These are phyloP conservation scores for Drosophila rellima DNA, from an alignment of 2,888 invertebrate genomes.

Conservation along the genomic window DNA sequence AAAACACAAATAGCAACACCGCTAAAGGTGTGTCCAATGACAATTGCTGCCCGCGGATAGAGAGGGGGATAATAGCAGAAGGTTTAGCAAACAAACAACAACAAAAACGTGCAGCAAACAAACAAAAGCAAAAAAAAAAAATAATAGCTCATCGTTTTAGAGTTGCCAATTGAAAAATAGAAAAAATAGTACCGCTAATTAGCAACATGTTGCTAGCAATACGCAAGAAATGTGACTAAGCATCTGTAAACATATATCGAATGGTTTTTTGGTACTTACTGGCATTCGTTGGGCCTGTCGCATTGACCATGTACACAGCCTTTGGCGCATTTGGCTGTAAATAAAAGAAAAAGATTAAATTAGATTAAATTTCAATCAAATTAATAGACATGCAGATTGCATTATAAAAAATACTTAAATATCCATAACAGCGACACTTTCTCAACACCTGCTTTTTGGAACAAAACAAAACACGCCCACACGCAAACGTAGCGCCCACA, in stretches of 20 bases:
- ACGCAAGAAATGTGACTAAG: constrained; percentile 29
- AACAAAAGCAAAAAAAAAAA: constrained; percentile 9
- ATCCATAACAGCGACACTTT: constrained; percentile 52
- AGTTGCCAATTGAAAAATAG: constrained; percentile 11
- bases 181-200: constrained; percentile 36
- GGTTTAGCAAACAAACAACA: constrained; percentile 16
- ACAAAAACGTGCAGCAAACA: constrained; percentile 42
- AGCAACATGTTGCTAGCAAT: constrained; percentile 38
- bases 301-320: constrained; percentile 98
- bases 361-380: constrained; percentile 35
- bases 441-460: constrained; percentile 35
- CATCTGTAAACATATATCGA: not conserved
- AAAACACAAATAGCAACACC: constrained; percentile 62
- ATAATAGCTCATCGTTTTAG: constrained; percentile 38
- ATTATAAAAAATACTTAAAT: constrained; percentile 15
- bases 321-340: constrained; percentile 94
- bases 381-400: constrained; percentile 67
- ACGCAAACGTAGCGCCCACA: constrained; percentile 31
- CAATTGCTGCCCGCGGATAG: constrained; percentile 36
- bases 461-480: constrained; percentile 60
- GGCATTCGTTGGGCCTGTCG: constrained; percentile 97
- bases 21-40: constrained; percentile 63
- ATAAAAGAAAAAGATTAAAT: constrained; percentile 18
- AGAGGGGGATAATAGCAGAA: not conserved
- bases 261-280: constrained; percentile 89